Base-by-base conservation (phyloP, 1,140 invertebrate species). In the Battus philenor region DNA sequence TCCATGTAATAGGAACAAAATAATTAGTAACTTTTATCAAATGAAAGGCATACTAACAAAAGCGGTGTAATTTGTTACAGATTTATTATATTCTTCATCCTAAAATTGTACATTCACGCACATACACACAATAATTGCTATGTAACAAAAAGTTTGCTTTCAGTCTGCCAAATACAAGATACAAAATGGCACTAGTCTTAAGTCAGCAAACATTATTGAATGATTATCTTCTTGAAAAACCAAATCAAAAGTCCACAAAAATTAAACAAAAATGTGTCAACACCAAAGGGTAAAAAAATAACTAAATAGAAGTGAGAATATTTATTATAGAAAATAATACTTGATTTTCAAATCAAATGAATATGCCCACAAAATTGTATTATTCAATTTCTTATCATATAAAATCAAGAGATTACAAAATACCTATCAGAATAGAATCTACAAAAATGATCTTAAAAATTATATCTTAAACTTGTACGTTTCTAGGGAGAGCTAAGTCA, bases 311-410 rank as follows among this genome's bases (percentile, higher is more conserved):
- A 77, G 76, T 66, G 59, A 75, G 67, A 76, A 71, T 73, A 70
- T 83, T 80, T 74, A 78, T 76, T 79, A 77, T 66, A 75, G 66
- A 84, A 80, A 82, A 82, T 85, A 85, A 85, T 85, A 85, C 81
- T 81, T 57, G 68, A 74, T 58, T 58, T 62, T 49, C 24, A 65
- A 60, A 71, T 76, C 73, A 81, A 72, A 70, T 54, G 45, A 63
- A 70, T 71, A 75, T 61, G 66, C 77, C 72, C 72, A 79, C 58
- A 77, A 69, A 71, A 67, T 57, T 66, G 68, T 71, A 67, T 69
- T 52, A 63, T 59, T 70, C 64, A 33, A 70, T 65, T 68, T 65
- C 69, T 80, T 75, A 82, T 58, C 64, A 51, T 59, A 77, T 69
- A 79, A 81, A n/a, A 78, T 76, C 66, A 76, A 62, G 74, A 80